Percentiles rank a stretch among this genome's conserved stretches.
These are phyloP conservation scores for Bemisia tabaci DNA, from an alignment of 1,140 invertebrate species.

Conservation along the genomic window DNA sequence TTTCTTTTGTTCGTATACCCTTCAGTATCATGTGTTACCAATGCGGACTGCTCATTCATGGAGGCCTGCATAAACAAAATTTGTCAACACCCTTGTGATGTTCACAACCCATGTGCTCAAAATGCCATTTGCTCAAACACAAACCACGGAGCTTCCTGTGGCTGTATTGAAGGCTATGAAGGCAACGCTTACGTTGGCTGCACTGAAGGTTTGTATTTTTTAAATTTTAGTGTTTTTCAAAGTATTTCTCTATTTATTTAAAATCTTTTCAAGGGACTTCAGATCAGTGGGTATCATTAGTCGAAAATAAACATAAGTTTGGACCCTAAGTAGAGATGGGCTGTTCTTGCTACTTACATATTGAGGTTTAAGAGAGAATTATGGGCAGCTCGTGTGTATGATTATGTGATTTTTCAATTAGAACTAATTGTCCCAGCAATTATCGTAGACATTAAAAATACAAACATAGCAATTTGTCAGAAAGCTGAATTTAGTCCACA, in stretches of 20 bases:
- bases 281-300: neutral
- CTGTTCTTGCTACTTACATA: too few relatives aligned
- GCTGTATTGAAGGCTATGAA: slow-evolving; percentile 66
- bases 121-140: slow-evolving; percentile 77
- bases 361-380: too few relatives aligned
- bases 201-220: slow-evolving; percentile 45
- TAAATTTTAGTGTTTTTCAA: too few relatives aligned
- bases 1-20: slow-evolving; percentile 34
- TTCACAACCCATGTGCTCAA: slow-evolving; percentile 64
- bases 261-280: neutral
- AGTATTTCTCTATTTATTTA: too few relatives aligned
- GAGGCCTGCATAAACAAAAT: slow-evolving; percentile 65
- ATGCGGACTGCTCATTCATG: slow-evolving; percentile 63
- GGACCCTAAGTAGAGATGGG: too few relatives aligned
- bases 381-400: too few relatives aligned
- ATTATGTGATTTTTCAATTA: too few relatives aligned
- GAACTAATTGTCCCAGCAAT: too few relatives aligned
- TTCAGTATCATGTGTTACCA: slow-evolving; percentile 59
- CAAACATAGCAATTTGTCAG: too few relatives aligned
- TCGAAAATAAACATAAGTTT: neutral
- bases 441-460: too few relatives aligned
- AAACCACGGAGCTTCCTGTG: slow-evolving; percentile 74
- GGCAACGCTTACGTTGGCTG: slow-evolving; percentile 73
- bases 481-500: too few relatives aligned
- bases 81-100: slow-evolving; percentile 68